Base-by-base conservation (phyloP, 2,797 vertebrate genomes). In the Gouania willdenowi region DNA sequence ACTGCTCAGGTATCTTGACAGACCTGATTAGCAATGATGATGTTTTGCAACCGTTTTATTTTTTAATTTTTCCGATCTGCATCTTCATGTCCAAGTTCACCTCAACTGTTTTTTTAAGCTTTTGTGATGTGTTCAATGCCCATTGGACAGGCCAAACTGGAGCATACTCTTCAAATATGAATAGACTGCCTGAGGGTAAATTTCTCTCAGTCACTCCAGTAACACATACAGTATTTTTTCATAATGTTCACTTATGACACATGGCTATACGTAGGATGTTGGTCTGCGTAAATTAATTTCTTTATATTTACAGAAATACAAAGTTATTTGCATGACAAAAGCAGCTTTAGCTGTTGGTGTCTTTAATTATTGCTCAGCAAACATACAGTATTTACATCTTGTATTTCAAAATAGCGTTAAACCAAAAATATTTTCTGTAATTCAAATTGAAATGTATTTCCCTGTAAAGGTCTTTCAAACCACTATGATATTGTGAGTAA, bases 1-100 rank as follows among this genome's bases (percentile, higher is more conserved):
- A 96, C 77, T 98, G 96, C 77, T 91, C 94, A 83, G 95, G 96
- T 98, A 92, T 79, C 3, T 29, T n/a, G 40, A 36, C 44, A n/a
- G n/a, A 6, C 46, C 13, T 2, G 0, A 36, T 16, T 24, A 29
- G 3, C 45, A 8, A 14, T 41, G 44, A 5, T 17, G 8, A 48
- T 20, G 20, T 48, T 49, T 5, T 57, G 17, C 24, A 44, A 33
- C 33, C 8, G 6, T 24, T 9, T 18, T n/a, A n/a, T n/a, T n/a
- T n/a, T n/a, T n/a, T n/a, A n/a, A n/a, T n/a, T n/a, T 41, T 31
- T 1, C 11, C 35, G 37, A 20, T 68, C 52, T 25, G 30, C 6
- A 15, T 2, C 44, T 39, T 29, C 13, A 42, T 2, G 1, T n/a
- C 33, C 10, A 23, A 8, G 15, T 32, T 37, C 27, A 45, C 59